Percentiles rank a stretch among this genome's conserved stretches.
phyloP scores from a whole-genome alignment of 2,797 vertebrate species.

The Hephaestus fuliginosus region DNA sequence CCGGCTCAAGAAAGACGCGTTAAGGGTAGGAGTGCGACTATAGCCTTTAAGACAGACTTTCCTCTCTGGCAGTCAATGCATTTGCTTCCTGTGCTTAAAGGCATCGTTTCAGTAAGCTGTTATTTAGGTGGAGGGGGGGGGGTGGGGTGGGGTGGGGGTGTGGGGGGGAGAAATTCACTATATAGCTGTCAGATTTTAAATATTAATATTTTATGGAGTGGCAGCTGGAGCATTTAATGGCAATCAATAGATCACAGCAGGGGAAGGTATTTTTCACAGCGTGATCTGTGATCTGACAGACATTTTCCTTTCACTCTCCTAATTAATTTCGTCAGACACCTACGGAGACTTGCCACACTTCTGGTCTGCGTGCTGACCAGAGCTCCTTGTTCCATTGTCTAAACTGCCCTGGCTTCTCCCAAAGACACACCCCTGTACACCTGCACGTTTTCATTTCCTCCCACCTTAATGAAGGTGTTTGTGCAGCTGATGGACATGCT shows the following conservation, averaged over 20 bases:
- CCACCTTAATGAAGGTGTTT: slow-evolving; percentile 67
- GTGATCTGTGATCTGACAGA: slow-evolving; percentile 79
- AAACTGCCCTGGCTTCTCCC: slow-evolving; percentile 31
- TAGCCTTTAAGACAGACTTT: slow-evolving; percentile 1
- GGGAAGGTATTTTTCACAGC: slow-evolving; percentile 81
- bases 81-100: slow-evolving; percentile 37
- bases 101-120: slow-evolving; percentile 47
- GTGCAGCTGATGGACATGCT: slow-evolving; percentile 60
- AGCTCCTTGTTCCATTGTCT: slow-evolving; percentile 62
- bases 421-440: slow-evolving; percentile 32
- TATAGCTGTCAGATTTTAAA: slow-evolving; percentile 80
- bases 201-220: slow-evolving; percentile 83
- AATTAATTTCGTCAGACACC: slow-evolving; percentile 83
- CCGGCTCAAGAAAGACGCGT: slow-evolving; percentile 42
- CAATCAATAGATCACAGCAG: slow-evolving; percentile 85
- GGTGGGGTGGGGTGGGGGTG: no score
- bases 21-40: not conserved
- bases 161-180: slow-evolving; percentile 66
- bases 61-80: slow-evolving; percentile 16
- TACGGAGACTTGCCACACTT: slow-evolving; percentile 61
- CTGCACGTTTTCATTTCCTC: slow-evolving; percentile 55
- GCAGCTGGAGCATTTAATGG: slow-evolving; percentile 84
- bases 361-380: slow-evolving; percentile 57
- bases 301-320: slow-evolving; percentile 77
- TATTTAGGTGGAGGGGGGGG: slow-evolving; percentile 50